Percentiles rank a stretch among this genome's conserved stretches.
phyloP scores from a whole-genome alignment of 2,113 vertebrate species.

The Panthera uncia region DNA sequence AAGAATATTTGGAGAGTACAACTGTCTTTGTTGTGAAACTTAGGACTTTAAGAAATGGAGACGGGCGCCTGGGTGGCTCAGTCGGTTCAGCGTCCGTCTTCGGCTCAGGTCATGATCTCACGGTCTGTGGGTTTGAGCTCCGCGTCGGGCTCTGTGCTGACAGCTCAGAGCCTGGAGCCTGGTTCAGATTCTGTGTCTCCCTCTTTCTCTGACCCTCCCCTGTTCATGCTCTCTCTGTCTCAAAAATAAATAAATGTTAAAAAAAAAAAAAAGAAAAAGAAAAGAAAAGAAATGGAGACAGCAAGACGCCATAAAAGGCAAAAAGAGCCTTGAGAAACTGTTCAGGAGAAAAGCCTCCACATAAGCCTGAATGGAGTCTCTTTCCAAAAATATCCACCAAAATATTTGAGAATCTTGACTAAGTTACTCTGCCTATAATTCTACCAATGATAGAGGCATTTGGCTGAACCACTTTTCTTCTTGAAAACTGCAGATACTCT shows the following conservation, averaged over 20 bases:
- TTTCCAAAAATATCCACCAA: neutral
- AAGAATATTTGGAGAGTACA: neutral
- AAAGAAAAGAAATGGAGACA: neutral
- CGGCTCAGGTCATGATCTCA: too few species aligned
- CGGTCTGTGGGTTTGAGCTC: too few species aligned
- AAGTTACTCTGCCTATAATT: neutral
- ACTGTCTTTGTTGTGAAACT: neutral
- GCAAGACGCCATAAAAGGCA: neutral
- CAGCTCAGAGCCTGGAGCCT: too few species aligned
- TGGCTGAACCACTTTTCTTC: neutral
- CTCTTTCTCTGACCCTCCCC: too few species aligned
- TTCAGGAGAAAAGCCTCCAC: neutral
- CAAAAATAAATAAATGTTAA: too few species aligned
- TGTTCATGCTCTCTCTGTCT: too few species aligned
- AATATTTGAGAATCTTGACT: neutral
- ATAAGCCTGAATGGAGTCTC: too few species aligned
- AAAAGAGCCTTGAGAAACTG: neutral
- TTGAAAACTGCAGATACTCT: neutral
- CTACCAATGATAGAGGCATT: neutral
- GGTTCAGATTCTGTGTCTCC: too few species aligned
- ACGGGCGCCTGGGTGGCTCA: too few species aligned
- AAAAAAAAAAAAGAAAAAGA: too few species aligned
- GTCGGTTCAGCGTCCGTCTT: too few species aligned
- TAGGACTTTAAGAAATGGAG: neutral
- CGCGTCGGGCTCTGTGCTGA: too few species aligned